These are phyloP conservation scores for Latrodectus geometricus DNA, from an alignment of 1,140 invertebrate genomes.

Conservation along the genomic window DNA sequence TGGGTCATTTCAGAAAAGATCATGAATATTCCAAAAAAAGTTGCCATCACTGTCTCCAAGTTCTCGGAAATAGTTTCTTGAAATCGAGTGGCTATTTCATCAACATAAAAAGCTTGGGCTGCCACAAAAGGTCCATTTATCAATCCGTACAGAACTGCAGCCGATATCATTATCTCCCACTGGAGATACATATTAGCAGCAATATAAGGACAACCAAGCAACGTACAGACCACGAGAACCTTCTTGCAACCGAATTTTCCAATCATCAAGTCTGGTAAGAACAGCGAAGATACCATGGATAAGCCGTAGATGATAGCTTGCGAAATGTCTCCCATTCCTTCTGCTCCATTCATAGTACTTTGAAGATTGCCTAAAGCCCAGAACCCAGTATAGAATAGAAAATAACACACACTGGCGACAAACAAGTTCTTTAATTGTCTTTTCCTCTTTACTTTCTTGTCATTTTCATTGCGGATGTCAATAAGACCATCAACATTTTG, in stretches of 20 bases:
- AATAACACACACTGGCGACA: constrained; percentile 2
- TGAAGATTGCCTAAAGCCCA: constrained; percentile 50
- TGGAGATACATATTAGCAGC: constrained; percentile 68
- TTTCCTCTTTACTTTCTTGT: background rate
- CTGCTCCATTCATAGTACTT: constrained; percentile 54
- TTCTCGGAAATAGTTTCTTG: constrained; percentile 2
- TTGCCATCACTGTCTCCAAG: constrained; percentile 18
- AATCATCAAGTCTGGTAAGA: constrained; percentile 62
- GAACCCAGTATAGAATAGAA: constrained; percentile 54
- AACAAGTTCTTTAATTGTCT: constrained; percentile 11
- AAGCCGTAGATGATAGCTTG: constrained; percentile 67
- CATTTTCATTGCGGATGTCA: too few relatives aligned
- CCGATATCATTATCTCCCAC: constrained; percentile 67
- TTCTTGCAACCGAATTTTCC: constrained; percentile 68
- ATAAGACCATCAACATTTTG: too few relatives aligned
- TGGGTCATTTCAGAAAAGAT: constrained; percentile 26
- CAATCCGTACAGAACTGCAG: constrained; percentile 69
- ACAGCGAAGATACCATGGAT: constrained; percentile 63
- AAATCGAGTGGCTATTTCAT: constrained; percentile 67
- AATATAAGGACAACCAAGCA: constrained; percentile 69
- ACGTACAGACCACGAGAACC: constrained; percentile 68
- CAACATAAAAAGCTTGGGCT: constrained; percentile 72
- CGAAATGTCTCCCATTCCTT: constrained; percentile 37
- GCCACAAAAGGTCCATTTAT: constrained; percentile 72
- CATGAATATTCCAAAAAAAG: constrained; percentile 21